These are phyloP conservation scores for Takifugu ocellatus DNA, from an alignment of 2,797 vertebrate species.

Conservation along the genomic window DNA sequence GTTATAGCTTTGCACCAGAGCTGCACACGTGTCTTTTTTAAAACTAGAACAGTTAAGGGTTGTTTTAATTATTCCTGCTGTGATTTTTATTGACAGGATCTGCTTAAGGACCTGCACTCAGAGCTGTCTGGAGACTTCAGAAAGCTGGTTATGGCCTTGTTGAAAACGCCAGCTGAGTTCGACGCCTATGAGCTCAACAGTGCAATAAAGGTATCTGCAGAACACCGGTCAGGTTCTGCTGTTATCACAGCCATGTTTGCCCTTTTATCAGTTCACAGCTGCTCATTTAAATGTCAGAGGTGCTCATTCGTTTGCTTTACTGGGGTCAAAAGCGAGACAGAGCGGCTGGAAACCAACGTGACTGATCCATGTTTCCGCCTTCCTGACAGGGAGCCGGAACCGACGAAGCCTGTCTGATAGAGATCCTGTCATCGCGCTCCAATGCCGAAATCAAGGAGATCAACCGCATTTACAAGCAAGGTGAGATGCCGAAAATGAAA, in stretches of 20 bases:
- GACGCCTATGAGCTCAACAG: slow-evolving; percentile 86
- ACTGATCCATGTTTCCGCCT: slow-evolving; percentile 15
- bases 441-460: slow-evolving; percentile 90
- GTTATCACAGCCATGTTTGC: background rate
- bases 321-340: background rate
- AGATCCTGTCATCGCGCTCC: slow-evolving; percentile 91
- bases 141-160: slow-evolving; percentile 86
- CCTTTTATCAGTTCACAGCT: background rate
- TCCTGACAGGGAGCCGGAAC: slow-evolving; percentile 88
- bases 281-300: background rate
- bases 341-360: too few relatives aligned
- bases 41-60: slow-evolving; percentile 1
- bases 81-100: slow-evolving; percentile 79
- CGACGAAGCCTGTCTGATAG: slow-evolving; percentile 95
- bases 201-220: slow-evolving; percentile 87
- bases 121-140: slow-evolving; percentile 97
- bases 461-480: slow-evolving; percentile 84
- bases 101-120: slow-evolving; percentile 94
- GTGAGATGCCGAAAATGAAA: slow-evolving; percentile 59
- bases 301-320: background rate
- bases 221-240: background rate
- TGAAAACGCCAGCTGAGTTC: slow-evolving; percentile 84
- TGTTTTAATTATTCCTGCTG: slow-evolving; percentile 34
- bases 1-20: slow-evolving; percentile 24
- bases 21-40: slow-evolving; percentile 1